Base-by-base conservation (phyloP, 2,888 invertebrate species). In the Osmoderma eremita region DNA sequence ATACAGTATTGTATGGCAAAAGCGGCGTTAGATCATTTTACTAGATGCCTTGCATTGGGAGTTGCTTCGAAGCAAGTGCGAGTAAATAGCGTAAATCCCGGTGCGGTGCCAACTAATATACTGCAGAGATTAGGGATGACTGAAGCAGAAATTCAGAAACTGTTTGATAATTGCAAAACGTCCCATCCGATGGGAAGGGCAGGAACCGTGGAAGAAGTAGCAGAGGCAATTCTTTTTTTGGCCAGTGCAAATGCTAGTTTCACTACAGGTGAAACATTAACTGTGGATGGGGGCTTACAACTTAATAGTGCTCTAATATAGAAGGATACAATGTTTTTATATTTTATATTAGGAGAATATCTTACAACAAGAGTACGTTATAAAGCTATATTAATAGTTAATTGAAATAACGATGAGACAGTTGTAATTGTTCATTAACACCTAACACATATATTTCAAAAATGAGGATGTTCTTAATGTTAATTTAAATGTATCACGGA, bases 11-110 rank as follows among this genome's bases (percentile, higher is more conserved):
- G 77, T 69, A 84, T 87, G 82, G 84, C 86, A 38, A 88, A 89
- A 76, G 82, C 86, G 36, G 87, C 86, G 17, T 69, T 88, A 15
- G 88, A 88, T 77, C 87, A 87, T 73, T 82, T 88, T 70, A 88
- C 88, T 4, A 79, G 84, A 71, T 86, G 86, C 74, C 77, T 83
- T 30, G 87, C 88, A 3, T 75, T 88, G 58, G 87, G 80, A 30
- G 70, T 81, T 38, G 80, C 79, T 74, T 67, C 72, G 6, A 70
- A 72, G 48, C 56, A 71, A 12, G 84, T 86, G 5, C 71, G 86
- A 30, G 85, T 86, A 1, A 87, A 86, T 74, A 78, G 83, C 49
- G 85, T 86, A 18, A 84, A 84, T 72, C 87, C 87, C 20, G 88
- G 87, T 17, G 86, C 87, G 0, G 83, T 85, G 13, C 75, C 84